phyloP scores from a whole-genome alignment of 2,888 invertebrate genomes.

The Actias luna region DNA sequence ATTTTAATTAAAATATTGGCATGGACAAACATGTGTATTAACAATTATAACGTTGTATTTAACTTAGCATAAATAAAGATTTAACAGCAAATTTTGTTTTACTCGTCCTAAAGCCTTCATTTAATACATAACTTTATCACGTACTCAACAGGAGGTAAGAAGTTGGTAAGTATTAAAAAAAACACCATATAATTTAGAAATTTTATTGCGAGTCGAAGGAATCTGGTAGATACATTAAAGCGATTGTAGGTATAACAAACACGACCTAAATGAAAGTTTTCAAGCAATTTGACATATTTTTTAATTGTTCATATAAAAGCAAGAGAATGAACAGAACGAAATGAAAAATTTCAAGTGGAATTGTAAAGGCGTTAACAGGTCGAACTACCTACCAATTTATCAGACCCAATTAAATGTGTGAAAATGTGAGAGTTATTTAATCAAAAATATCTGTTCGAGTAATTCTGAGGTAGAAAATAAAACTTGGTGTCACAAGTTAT shows the following conservation, averaged over 20 bases:
- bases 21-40: too few relatives aligned
- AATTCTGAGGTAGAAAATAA: too few relatives aligned
- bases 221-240: constrained; percentile 51
- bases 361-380: not conserved
- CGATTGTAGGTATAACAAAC: constrained; percentile 45
- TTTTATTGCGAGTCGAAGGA: constrained; percentile 57
- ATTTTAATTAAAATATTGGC: too few relatives aligned
- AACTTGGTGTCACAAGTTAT: too few relatives aligned
- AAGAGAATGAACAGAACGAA: not conserved
- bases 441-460: too few relatives aligned
- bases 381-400: not conserved
- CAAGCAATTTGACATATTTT: constrained; percentile 2
- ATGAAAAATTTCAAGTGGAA: not conserved
- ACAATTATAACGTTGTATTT: too few relatives aligned
- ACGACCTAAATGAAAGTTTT: constrained; percentile 23
- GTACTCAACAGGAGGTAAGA: too few relatives aligned
- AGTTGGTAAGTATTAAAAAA: not conserved
- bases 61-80: too few relatives aligned
- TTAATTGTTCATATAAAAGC: not conserved
- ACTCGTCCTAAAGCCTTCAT: too few relatives aligned
- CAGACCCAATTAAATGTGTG: not conserved
- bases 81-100: too few relatives aligned
- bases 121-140: too few relatives aligned
- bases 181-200: constrained; percentile 35
- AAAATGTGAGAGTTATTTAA: too few relatives aligned